Base-by-base conservation (phyloP, 1,140 invertebrate genomes). In the Drosophila pseudoananassae region DNA sequence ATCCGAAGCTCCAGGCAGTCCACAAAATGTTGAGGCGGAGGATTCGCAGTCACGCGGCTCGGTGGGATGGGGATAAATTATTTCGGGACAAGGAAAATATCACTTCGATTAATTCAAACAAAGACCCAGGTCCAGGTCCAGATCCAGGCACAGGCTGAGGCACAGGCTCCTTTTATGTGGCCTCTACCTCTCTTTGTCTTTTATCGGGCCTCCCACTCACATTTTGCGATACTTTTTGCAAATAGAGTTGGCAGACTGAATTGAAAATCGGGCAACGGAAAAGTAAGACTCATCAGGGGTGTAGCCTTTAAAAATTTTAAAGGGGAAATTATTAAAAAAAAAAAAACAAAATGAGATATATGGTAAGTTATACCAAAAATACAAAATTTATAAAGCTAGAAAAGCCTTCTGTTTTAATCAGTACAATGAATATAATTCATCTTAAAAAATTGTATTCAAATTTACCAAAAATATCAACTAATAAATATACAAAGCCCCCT, bases 51-150 rank as follows among this genome's bases (percentile, higher is more conserved):
- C 45, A 36, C 50, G 46, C 63, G 46, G 63, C 58, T 33, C 63
- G 63, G 45, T 49, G 38, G 52, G 64, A 43, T 52, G 15, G 70
- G 65, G 71, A 88, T 88, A 88, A 88, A 88, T 88, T 88, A 88
- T 88, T 88, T 88, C 57, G 83, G 83, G 83, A 88, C 83, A 88
- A 88, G 83, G 78, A 88, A 88, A 88, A 88, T 88, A 88, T 88
- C 83, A 88, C 83, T 88, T 88, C 83, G 83, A 88, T 88, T 88
- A 88, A 88, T 88, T 87, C 78, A 87, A 87, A 87, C 83, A 87
- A 87, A 87, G 78, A 70, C 64, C 47, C 72, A 64, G 36, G 72
- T 63, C 46, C 64, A 52, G 10, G 33, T 4, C 10, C 33, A 36
- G 12, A 36, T 29, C 52, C 36, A 65, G 17, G 40, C 8, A 4